Conservation (phyloP, 2,888 invertebrate genomes). For the Thyatira batis region DNA sequence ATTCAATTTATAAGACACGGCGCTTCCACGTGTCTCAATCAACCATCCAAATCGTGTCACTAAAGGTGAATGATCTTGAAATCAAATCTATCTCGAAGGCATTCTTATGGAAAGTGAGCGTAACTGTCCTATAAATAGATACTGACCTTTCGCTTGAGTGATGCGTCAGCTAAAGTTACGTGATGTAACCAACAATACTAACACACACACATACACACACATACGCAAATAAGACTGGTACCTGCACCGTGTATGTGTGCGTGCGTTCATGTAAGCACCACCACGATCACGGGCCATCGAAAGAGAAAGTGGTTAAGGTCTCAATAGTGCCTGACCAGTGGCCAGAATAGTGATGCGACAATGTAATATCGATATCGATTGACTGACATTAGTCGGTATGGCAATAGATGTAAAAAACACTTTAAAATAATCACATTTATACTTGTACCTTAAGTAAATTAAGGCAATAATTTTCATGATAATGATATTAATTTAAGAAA, state of each 20-base stretch:
- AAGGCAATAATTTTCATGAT: too few species aligned
- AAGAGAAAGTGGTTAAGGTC: conserved; percentile 77
- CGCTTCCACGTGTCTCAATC: neutral
- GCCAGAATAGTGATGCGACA: conserved; percentile 37
- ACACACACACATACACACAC: conserved; percentile 47
- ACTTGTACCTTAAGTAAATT: too few species aligned
- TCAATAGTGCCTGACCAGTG: conserved; percentile 56
- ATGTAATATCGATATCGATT: conserved; percentile 33
- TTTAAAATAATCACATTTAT: too few species aligned
- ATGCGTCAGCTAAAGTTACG: conserved; percentile 72
- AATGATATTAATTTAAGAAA: too few species aligned
- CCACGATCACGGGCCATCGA: conserved; percentile 57
- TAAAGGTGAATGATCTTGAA: conserved; percentile 55
- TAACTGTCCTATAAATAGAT: conserved; percentile 66
- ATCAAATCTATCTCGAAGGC: conserved; percentile 46
- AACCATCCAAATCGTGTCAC: neutral
- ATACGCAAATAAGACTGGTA: conserved; percentile 28
- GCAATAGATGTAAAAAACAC: too few species aligned
- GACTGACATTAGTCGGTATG: too few species aligned
- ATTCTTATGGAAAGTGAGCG: conserved; percentile 71
- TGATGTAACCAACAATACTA: conserved; percentile 62
- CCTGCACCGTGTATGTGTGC: conserved; percentile 42
- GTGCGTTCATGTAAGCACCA: conserved; percentile 35
- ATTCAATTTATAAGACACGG: neutral
- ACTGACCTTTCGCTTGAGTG: conserved; percentile 71